Base-by-base conservation (phyloP, 1,140 invertebrate species). In the Pogonomyrmex californicus region DNA sequence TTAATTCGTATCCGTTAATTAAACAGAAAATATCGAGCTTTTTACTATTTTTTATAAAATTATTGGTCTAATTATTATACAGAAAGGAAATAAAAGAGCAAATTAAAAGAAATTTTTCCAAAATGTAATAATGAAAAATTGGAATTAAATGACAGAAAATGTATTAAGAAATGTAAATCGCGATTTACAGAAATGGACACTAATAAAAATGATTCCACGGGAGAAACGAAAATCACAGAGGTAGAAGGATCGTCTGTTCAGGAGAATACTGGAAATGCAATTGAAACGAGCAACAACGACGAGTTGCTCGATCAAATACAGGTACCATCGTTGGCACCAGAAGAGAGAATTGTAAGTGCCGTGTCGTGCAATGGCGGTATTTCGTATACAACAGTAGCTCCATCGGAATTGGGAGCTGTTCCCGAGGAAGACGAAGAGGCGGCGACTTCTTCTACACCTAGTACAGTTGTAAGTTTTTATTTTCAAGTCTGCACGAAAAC, bases 341-440 rank as follows among this genome's bases (percentile, higher is more conserved):
- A 94, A 41, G 93, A 93, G 44, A 90, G 91, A 82, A 91, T 93
- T 36, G 68, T 92, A 17, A 93, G 88, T 47, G 82, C 91, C 3
- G 86, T 91, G 6, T 79, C 86, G 54, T 93, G 93, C 49, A 93
- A 93, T 66, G 88, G 86, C 30, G 90, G 90, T 36, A 85, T 93
- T 1, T 85, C 92, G 17, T 93, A 93, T 56, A 87, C 90, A 0
- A 88, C 91, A 1, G 90, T 91, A 7, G 75, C 93, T 4, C 94
- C 92, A 87, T 95, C 90, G 91, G 94, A 89, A 92, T 94, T 94
- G 76, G 96, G 90, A 33, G 96, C 97, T 1, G 97, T 97, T 66
- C 96, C 96, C 5, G 97, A 97, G 91, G 97, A 97, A 91, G 96
- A 97, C 75, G 96, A 96, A 88, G 94, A 96, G 54, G 95, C 93